phyloP scores from a whole-genome alignment of 2,797 vertebrate species.

The Pangasius sanitwongsei region DNA sequence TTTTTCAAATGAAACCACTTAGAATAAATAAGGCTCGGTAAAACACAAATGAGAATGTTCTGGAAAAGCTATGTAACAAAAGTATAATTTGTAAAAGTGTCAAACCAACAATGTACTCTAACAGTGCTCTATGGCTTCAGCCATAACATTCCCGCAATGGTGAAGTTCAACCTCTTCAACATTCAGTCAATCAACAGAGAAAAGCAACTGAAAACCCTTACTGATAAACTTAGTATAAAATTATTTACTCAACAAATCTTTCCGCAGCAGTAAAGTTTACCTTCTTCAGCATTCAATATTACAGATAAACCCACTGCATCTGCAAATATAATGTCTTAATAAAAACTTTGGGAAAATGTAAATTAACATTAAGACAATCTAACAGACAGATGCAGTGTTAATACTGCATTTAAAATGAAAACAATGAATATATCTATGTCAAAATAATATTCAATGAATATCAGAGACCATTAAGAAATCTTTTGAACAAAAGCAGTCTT shows the following conservation, averaged over 20 bases:
- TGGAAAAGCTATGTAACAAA: conserved; percentile 43
- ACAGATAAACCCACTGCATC: neutral
- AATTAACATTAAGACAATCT: conserved; percentile 7
- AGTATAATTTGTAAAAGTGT: conserved; percentile 11
- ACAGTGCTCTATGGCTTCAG: conserved; percentile 46
- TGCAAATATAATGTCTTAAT: neutral
- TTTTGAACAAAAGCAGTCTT: neutral
- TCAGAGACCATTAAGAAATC: neutral
- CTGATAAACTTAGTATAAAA: conserved; percentile 10
- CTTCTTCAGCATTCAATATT: conserved; percentile 18
- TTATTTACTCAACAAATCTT: conserved; percentile 7
- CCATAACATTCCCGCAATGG: neutral
- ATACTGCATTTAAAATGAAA: conserved; percentile 9
- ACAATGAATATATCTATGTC: neutral
- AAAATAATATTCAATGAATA: neutral
- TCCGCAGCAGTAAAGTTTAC: neutral
- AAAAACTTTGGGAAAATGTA: conserved; percentile 10
- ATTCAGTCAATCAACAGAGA: conserved; percentile 8
- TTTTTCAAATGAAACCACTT: conserved; percentile 52
- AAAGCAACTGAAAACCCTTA: neutral
- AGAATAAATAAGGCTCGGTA: conserved; percentile 48
- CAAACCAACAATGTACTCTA: conserved; percentile 31
- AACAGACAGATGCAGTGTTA: conserved; percentile 10
- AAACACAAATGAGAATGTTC: conserved; percentile 50
- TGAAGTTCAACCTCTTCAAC: conserved; percentile 13